These are phyloP conservation scores for Epizoanthus illoricatus DNA, from an alignment of 92 coral and sea anemone genomes.

Conservation along the genomic window DNA sequence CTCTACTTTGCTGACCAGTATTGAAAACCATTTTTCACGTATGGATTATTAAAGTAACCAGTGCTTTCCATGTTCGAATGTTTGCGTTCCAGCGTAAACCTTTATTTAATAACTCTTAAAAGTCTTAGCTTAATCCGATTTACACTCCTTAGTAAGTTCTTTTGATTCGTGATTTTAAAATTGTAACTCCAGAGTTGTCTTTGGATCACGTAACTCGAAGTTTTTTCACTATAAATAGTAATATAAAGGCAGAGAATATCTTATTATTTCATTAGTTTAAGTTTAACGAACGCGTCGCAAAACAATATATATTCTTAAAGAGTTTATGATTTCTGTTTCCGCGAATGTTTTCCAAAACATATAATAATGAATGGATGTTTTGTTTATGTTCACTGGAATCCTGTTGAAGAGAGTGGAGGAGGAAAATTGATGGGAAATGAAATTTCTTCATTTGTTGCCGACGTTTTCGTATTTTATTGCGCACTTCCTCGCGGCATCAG, in stretches of 20 bases:
- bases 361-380: background rate
- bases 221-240: background rate
- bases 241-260: background rate
- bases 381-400: background rate
- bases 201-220: background rate
- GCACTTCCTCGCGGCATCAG: constrained; percentile 3
- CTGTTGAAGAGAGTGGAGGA: background rate
- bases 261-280: background rate
- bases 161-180: background rate
- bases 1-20: background rate
- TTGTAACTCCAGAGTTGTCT: background rate
- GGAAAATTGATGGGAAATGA: constrained; percentile 8
- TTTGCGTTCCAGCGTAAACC: constrained; percentile 7
- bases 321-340: background rate
- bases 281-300: background rate
- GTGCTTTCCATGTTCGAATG: constrained; percentile 11
- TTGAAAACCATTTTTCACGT: too few species aligned
- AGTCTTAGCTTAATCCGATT: constrained; percentile 28
- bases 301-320: background rate
- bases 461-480: background rate
- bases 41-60: background rate
- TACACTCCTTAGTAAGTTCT: constrained; percentile 14
- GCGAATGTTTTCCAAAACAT: background rate
- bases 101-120: constrained; percentile 5
- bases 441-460: background rate